Evolutionary conservation across 2,797 vertebrate species (phyloP).

Genomic region (Mallotus villosus): DNA sequence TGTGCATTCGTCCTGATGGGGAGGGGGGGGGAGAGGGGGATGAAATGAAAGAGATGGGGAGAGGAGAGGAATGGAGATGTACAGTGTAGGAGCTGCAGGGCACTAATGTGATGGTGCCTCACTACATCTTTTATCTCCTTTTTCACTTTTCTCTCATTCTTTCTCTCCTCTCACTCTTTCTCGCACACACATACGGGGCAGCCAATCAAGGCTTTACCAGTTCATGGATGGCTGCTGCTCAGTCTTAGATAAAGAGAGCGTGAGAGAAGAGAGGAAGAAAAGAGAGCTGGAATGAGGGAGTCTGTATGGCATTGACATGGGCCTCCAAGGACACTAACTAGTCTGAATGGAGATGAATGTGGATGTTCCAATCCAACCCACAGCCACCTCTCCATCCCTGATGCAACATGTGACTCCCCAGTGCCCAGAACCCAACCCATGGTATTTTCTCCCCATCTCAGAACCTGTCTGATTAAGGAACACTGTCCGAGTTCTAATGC

Average conservation of each 20-base stretch:
- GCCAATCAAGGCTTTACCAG: conserved; percentile 20
- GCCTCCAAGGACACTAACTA: not conserved
- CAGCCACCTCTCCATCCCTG: conserved; percentile 20
- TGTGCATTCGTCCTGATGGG: conserved; percentile 33
- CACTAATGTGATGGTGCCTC: conserved; percentile 42
- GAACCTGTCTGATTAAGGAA: conserved; percentile 44
- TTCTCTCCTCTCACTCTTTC: not conserved
- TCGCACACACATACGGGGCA: not conserved
- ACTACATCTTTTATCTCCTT: not conserved
- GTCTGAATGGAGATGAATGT: not conserved
- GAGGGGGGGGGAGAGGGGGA: conserved; percentile 1
- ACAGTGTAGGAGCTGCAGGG: conserved; percentile 32
- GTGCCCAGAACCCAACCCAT: conserved; percentile 25
- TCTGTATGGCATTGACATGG: not conserved
- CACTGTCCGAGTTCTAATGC: conserved; percentile 42
- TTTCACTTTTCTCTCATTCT: not conserved
- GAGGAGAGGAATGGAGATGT: too few relatives aligned
- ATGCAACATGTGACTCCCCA: conserved; percentile 20
- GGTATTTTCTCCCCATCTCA: not conserved
- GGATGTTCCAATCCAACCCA: too few relatives aligned
- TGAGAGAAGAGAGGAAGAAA: not conserved
- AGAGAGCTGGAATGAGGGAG: not conserved
- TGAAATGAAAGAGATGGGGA: too few relatives aligned
- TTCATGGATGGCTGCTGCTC: conserved; percentile 24
- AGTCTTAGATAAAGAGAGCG: not conserved